These are phyloP conservation scores for Theretra japonica DNA, from an alignment of 2,888 invertebrate species.

Conservation along the genomic window DNA sequence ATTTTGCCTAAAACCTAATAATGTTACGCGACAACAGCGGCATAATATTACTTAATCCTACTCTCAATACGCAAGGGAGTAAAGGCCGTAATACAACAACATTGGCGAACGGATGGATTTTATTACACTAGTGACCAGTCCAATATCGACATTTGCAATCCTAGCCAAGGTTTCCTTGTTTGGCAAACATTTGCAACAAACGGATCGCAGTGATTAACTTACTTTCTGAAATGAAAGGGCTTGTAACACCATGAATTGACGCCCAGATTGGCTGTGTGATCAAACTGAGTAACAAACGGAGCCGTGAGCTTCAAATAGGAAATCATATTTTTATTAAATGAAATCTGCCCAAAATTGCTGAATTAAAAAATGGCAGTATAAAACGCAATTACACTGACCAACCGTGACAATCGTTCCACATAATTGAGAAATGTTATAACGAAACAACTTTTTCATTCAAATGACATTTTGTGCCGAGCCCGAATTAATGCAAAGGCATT, in stretches of 20 bases:
- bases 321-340: neutral
- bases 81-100: neutral
- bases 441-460: conserved; percentile 1
- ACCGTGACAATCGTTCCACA: neutral
- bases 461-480: conserved; percentile 11
- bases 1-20: no score
- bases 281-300: no score
- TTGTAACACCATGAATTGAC: no score
- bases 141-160: neutral
- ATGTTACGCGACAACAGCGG: neutral
- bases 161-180: neutral
- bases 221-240: no score
- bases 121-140: neutral
- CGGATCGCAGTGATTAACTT: neutral
- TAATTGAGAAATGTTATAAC: conserved; percentile 3
- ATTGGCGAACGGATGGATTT: neutral
- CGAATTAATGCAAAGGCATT: conserved; percentile 9
- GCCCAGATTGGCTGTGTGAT: no score
- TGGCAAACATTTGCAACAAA: neutral
- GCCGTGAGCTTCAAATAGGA: neutral
- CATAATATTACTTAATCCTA: neutral
- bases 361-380: neutral
- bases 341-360: neutral
- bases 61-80: neutral
- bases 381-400: conserved; percentile 6